These are phyloP conservation scores for Hyperoplus immaculatus DNA, from an alignment of 2,797 vertebrate species.

Conservation along the genomic window DNA sequence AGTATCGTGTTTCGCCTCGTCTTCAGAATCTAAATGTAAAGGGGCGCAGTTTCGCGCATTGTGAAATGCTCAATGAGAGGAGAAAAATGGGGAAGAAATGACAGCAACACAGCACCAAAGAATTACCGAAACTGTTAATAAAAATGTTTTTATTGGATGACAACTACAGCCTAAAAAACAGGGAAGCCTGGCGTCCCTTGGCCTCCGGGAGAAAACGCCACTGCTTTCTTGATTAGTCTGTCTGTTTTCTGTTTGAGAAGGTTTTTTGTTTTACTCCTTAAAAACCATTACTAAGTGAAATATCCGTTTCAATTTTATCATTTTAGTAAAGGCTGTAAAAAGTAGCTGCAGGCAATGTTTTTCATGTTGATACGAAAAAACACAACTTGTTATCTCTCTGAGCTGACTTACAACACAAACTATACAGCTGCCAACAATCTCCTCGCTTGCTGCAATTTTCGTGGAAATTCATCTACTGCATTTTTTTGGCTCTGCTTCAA, in stretches of 20 bases:
- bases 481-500: conserved; percentile 8
- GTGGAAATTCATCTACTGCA: neutral
- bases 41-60: too few species aligned
- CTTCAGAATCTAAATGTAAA: too few species aligned
- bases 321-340: neutral
- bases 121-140: too few species aligned
- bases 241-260: neutral
- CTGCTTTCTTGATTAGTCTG: neutral
- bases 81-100: too few species aligned
- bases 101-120: too few species aligned
- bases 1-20: too few species aligned
- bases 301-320: neutral
- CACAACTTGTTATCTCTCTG: neutral
- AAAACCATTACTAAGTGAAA: neutral
- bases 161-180: too few species aligned
- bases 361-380: neutral
- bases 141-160: too few species aligned
- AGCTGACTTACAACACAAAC: neutral
- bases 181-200: too few species aligned
- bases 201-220: too few species aligned
- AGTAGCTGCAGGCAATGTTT: neutral
- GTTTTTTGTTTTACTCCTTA: neutral
- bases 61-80: too few species aligned
- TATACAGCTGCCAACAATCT: neutral
- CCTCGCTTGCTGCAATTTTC: neutral